Base-by-base conservation (phyloP, 2,113 vertebrate species). In the Gulo gulo region DNA sequence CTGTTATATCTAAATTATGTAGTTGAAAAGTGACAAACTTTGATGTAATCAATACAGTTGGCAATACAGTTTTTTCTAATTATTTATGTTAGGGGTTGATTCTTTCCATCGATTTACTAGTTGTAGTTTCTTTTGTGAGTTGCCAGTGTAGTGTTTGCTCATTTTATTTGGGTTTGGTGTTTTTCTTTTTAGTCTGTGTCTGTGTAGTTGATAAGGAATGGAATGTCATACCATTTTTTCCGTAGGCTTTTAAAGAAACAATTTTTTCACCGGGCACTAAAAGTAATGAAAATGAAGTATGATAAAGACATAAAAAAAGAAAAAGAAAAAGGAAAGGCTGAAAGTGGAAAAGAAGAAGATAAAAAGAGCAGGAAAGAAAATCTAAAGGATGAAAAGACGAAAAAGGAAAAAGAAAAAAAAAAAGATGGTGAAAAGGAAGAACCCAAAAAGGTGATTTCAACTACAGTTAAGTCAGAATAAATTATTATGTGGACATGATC, bases 241-340 rank as follows among this genome's bases (percentile, higher is more conserved):
- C 21, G 34, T 98, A 99, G 99, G 95, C 99, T 99, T 89, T 98
- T 99, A 86, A 99, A 99, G 98, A 99, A 99, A 95, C 99, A 99
- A 94, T 99, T 99, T 98, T 99, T 99, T 98, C 99, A 99, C 97
- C 99, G 99, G 80, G 99, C 99, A 7, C 98, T 99, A 88, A 99
- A 99, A 98, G 99, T 99, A 97, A 99, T 99, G 99, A 99, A 99
- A 99, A 99, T 99, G 99, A 99, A 99, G 88, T 99, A 99, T 4
- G 99, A 99, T 93, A 99, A 99, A 97, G 99, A 99, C 12, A 92
- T 97, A 34, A 99, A 99, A 98, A 99, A 99, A 96, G 99, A 99
- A 97, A 99, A 99, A 97, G 99, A 99, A 98, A 99, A 97, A 97
- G 98, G 98, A 97, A 99, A 99, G 96, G 85, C 92, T 9, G 99